These are phyloP conservation scores for Tipula helvola DNA, from an alignment of 2,888 invertebrate species.

Conservation along the genomic window DNA sequence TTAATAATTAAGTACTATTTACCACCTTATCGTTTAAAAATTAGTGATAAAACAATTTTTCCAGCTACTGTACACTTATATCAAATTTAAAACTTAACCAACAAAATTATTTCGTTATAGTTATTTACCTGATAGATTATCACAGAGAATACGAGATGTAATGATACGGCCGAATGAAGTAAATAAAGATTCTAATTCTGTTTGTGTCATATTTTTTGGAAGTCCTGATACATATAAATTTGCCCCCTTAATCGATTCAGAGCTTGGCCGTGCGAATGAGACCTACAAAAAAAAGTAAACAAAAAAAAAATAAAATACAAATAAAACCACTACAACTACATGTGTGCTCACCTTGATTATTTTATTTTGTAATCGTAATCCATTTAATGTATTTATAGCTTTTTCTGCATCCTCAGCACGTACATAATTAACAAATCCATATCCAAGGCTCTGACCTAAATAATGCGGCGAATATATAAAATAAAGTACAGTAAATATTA, in stretches of 20 bases:
- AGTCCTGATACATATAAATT: constrained; percentile 95
- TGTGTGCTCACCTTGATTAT: constrained; percentile 79
- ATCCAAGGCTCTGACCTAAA: constrained; percentile 92
- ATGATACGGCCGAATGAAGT: constrained; percentile 92
- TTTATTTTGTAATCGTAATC: constrained; percentile 96
- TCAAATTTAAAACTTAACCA: background rate
- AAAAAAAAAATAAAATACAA: background rate
- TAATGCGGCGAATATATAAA: background rate
- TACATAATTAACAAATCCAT: constrained; percentile 99
- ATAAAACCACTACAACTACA: background rate
- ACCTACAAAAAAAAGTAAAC: constrained; percentile 13
- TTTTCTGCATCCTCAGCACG: constrained; percentile 96
- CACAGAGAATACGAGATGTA: constrained; percentile 92
- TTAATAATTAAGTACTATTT: no score
- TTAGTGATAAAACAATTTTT: background rate
- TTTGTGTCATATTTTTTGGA: constrained; percentile 94
- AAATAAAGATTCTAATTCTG: constrained; percentile 89
- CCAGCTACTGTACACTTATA: background rate
- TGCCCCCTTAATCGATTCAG: constrained; percentile 96
- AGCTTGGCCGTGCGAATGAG: constrained; percentile 92
- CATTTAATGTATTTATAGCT: constrained; percentile 96
- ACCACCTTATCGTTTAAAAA: no score
- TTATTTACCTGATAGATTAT: constrained; percentile 50
- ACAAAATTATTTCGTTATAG: background rate
- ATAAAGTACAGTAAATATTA: background rate